Evolutionary conservation across 2,888 invertebrate species (phyloP).

Genomic region (Mesoligia furuncula): DNA sequence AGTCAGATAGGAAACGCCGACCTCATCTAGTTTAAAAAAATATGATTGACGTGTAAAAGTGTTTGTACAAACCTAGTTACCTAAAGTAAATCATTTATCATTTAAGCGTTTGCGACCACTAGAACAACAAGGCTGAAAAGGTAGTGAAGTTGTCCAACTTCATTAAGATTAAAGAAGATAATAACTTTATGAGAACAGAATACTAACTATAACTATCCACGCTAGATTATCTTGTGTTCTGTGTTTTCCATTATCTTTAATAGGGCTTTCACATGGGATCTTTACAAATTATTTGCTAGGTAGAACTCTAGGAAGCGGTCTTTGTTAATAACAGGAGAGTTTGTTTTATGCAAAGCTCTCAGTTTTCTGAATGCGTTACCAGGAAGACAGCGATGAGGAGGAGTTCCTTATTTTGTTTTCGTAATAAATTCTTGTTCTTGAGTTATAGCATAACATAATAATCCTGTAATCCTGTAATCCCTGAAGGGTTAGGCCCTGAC

Average conservation of each 20-base stretch:
- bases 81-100: too few relatives aligned
- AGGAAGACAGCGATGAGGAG: not conserved
- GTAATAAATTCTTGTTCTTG: not conserved
- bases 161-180: slow-evolving; percentile 19
- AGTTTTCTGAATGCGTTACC: not conserved
- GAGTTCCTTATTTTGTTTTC: not conserved
- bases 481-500: not conserved
- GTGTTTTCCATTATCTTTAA: slow-evolving; percentile 33
- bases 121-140: not conserved
- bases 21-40: too few relatives aligned
- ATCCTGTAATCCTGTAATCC: not conserved
- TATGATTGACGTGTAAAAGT: too few relatives aligned
- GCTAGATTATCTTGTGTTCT: slow-evolving; percentile 8
- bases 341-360: not conserved
- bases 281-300: not conserved
- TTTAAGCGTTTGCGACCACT: not conserved
- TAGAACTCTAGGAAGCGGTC: not conserved
- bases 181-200: slow-evolving; percentile 27
- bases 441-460: not conserved
- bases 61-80: too few relatives aligned
- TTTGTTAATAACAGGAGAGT: not conserved
- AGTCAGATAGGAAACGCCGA: too few relatives aligned
- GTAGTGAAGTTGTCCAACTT: slow-evolving; percentile 4
- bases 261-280: not conserved
- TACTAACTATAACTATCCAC: slow-evolving; percentile 14